phyloP scores from a whole-genome alignment of 2,797 vertebrate genomes.

The Carduelis carduelis region DNA sequence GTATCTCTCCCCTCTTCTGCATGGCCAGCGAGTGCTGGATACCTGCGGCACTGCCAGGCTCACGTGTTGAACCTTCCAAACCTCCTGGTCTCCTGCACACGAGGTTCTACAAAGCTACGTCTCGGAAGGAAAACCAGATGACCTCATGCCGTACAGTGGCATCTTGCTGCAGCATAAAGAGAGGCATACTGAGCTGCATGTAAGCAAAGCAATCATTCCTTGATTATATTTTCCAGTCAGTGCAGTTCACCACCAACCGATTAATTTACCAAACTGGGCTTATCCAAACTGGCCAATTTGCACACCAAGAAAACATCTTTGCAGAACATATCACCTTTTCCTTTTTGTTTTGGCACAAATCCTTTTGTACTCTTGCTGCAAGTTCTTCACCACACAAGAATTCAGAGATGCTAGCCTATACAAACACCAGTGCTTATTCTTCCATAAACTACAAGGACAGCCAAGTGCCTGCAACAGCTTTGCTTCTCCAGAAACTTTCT shows the following conservation, averaged over 20 bases:
- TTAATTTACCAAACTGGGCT: conserved; percentile 70
- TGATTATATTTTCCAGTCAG: conserved; percentile 68
- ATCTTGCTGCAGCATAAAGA: conserved; percentile 39
- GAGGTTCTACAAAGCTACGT: conserved; percentile 46
- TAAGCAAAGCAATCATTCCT: conserved; percentile 78
- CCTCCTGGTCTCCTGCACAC: not conserved
- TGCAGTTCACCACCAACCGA: conserved; percentile 33
- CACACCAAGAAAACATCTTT: conserved; percentile 77
- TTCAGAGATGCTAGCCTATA: conserved; percentile 35
- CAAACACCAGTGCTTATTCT: conserved; percentile 47
- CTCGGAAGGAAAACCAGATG: conserved; percentile 8
- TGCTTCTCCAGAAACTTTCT: conserved; percentile 35
- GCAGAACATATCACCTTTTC: conserved; percentile 51
- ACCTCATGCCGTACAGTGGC: conserved; percentile 32
- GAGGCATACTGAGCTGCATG: conserved; percentile 58
- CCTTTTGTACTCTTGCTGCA: conserved; percentile 59
- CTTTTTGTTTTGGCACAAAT: conserved; percentile 83
- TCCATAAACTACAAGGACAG: conserved; percentile 54
- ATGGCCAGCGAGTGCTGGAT: conserved; percentile 52
- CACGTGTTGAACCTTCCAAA: not conserved
- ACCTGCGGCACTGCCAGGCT: conserved; percentile 31
- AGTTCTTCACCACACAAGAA: conserved; percentile 33
- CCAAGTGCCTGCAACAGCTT: conserved; percentile 39
- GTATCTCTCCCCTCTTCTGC: conserved; percentile 30
- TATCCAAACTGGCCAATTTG: conserved; percentile 77